Base-by-base conservation (phyloP, 2,888 invertebrate species). In the Aleiodes testaceus region DNA sequence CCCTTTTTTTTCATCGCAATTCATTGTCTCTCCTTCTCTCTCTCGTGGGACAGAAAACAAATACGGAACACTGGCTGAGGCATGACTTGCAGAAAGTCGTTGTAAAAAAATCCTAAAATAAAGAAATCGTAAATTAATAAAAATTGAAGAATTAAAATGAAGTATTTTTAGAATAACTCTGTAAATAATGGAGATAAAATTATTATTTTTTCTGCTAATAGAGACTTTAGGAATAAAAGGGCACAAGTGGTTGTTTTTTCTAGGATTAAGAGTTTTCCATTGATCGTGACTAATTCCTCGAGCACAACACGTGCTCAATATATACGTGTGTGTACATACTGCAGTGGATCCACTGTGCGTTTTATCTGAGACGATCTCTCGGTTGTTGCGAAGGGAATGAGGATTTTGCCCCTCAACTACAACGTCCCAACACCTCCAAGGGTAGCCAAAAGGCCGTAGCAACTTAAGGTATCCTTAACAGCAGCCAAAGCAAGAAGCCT, bases 1-100 rank as follows among this genome's bases (percentile, higher is more conserved):
- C 26, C 26, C n/a, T n/a, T 82, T 83, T 84, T 83, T 81, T 81
- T 80, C 78, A 36, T 36, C 9, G 36, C 2, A 36, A 36, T 72
- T 74, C 52, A 61, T 63, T 64, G 63, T 72, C 7, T 59, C 18
- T 22, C 55, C 72, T 5, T 36, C 30, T 11, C 26, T 26, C 49
- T 68, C 70, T 71, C 64, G 72, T 74, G 70, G 50, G 20, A 45
- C 59, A 80, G 79, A 82, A n/a, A n/a, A 79, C 81, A 84, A 85
- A 85, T 80, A 83, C 75, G 81, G 79, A 79, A 82, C 81, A 82
- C 81, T 82, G 79, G 78, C 73, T 66, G 67, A 69, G 76, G 76
- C 77, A 79, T 85, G 85, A 84, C 84, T 83, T 84, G 85, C 84
- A 61, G 55, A 61, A 66, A 65, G 6, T 0, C 9, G 36, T 9